These are phyloP conservation scores for Epirrita christyi DNA, from an alignment of 2,888 invertebrate species.

Conservation along the genomic window DNA sequence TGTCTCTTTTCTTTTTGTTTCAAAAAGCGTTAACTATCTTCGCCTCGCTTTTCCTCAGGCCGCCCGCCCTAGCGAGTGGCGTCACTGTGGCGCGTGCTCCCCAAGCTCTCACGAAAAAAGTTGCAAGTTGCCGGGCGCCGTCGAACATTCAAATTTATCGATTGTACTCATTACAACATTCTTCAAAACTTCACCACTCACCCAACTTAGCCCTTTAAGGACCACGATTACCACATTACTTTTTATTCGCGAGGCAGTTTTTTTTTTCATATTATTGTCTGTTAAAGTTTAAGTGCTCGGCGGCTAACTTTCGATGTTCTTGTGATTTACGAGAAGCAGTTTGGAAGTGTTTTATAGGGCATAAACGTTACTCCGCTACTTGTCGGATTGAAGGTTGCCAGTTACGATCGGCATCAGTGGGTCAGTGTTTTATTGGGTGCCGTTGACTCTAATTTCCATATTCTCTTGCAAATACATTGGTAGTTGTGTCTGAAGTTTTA, in stretches of 20 bases:
- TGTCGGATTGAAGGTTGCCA: conserved; percentile 81
- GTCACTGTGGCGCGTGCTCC: conserved; percentile 73
- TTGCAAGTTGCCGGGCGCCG: conserved; percentile 83
- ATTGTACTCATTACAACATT: conserved; percentile 83
- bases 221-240: conserved; percentile 77
- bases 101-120: conserved; percentile 78
- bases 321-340: conserved; percentile 80
- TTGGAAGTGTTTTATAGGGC: conserved; percentile 83
- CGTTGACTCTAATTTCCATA: conserved; percentile 45
- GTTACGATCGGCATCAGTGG: conserved; percentile 66
- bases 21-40: conserved; percentile 6
- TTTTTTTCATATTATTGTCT: conserved; percentile 83
- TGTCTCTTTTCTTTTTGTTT: no score
- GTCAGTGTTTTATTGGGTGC: conserved; percentile 63
- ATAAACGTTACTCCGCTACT: conserved; percentile 82
- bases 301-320: conserved; percentile 70
- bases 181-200: conserved; percentile 80
- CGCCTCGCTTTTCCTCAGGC: conserved; percentile 39
- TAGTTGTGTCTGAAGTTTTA: conserved; percentile 39
- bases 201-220: conserved; percentile 80
- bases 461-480: conserved; percentile 47
- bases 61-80: conserved; percentile 55
- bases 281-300: conserved; percentile 84
- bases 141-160: conserved; percentile 84
- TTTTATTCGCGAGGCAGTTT: conserved; percentile 77